A percentile compares a stretch with the other conserved stretches of the same genome.
Conservation (phyloP, 2,888 invertebrate species). For the Tricholauxania praeusta region DNA sequence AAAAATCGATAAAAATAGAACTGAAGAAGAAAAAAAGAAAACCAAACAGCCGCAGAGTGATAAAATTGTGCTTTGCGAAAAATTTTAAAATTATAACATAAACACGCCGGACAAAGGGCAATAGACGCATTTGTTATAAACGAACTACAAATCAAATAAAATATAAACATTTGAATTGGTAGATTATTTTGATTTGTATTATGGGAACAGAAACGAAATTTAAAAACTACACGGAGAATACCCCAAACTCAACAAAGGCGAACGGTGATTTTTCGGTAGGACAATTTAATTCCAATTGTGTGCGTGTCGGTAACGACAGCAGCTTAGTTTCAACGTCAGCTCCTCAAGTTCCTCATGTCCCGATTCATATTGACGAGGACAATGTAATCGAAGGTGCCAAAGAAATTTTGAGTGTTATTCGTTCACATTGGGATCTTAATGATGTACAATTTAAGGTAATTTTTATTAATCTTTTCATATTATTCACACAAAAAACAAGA, state of each 20-base stretch:
- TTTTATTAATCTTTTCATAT: neutral
- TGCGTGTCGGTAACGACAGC: conserved; percentile 28
- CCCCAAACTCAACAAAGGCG: conserved; percentile 52
- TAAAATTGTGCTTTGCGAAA: no score
- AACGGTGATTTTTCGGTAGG: conserved; percentile 41
- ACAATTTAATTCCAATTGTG: conserved; percentile 39
- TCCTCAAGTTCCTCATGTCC: conserved; percentile 64
- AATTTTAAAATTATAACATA: no score
- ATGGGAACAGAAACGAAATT: conserved; percentile 65
- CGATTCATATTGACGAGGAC: conserved; percentile 76
- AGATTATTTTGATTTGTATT: conserved; percentile 25
- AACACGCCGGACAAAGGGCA: no score
- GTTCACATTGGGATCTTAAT: conserved; percentile 78
- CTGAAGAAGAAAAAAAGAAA: conserved; percentile 17
- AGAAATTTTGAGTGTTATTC: conserved; percentile 75
- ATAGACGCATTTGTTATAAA: no score
- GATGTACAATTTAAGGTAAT: conserved; percentile 79
- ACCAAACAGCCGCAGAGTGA: neutral
- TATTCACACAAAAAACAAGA: no score
- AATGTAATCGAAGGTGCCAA: conserved; percentile 77
- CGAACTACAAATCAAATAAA: no score
- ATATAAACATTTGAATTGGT: no score
- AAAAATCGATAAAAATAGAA: conserved; percentile 51
- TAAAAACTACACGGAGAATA: conserved; percentile 61
- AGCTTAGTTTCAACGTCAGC: conserved; percentile 22